These are phyloP conservation scores for Xenopus borealis DNA, from an alignment of 2,113 vertebrate genomes.

Conservation along the genomic window DNA sequence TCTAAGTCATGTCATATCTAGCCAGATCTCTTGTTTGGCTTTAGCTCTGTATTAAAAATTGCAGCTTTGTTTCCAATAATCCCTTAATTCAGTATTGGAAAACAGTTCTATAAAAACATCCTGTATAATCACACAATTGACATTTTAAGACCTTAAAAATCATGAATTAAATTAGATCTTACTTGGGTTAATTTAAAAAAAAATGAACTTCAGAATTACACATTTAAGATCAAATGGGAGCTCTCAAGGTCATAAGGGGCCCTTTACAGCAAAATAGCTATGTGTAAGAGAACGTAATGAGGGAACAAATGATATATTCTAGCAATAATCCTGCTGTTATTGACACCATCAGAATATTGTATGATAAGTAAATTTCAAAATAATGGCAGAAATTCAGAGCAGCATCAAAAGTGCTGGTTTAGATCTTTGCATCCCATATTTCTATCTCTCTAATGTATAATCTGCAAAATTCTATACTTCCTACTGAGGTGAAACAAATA, in stretches of 20 bases:
- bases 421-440: conserved; percentile 12
- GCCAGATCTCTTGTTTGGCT: no score
- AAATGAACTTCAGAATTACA: not conserved
- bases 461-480: conserved; percentile 30
- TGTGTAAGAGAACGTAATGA: not conserved
- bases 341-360: conserved; percentile 24
- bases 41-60: no score
- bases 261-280: not conserved
- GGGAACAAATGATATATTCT: conserved; percentile 8
- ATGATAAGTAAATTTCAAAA: conserved; percentile 25
- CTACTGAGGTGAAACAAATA: conserved; percentile 25
- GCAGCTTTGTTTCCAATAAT: no score
- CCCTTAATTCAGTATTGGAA: no score
- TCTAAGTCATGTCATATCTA: no score
- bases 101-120: no score
- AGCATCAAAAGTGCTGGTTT: conserved; percentile 33
- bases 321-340: conserved; percentile 14
- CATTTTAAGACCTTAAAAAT: no score
- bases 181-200: no score
- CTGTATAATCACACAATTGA: no score
- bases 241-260: not conserved
- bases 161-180: no score
- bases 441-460: conserved; percentile 41
- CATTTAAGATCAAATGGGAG: not conserved
- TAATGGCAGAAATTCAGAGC: conserved; percentile 20